These are phyloP conservation scores for Lacerta agilis DNA, from an alignment of 2,797 vertebrate genomes.

Conservation along the genomic window DNA sequence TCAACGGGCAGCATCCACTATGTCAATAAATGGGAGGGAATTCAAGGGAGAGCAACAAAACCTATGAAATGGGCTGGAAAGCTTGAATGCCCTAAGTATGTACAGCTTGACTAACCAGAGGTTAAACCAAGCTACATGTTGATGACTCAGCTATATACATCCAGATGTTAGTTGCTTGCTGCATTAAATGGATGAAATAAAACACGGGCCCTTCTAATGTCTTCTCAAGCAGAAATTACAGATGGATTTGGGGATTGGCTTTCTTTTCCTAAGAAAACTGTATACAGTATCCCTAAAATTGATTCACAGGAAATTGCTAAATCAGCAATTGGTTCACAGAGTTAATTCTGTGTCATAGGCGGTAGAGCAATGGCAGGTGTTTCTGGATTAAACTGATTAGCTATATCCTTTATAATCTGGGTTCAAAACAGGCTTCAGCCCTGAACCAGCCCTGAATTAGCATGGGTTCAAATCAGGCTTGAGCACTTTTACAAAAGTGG, in stretches of 20 bases:
- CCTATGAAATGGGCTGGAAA: conserved; percentile 60
- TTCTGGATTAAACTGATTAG: too few species aligned
- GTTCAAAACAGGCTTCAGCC: too few species aligned
- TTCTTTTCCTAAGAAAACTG: not conserved
- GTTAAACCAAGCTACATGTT: not conserved
- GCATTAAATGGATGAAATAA: not conserved
- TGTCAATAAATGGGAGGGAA: conserved; percentile 63
- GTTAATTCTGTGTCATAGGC: not conserved
- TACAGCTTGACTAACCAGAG: conserved; percentile 32
- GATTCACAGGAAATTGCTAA: not conserved
- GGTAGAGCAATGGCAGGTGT: too few species aligned
- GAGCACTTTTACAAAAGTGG: too few species aligned
- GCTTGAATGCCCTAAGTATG: not conserved
- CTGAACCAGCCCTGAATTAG: too few species aligned
- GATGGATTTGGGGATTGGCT: not conserved
- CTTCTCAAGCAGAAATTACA: not conserved
- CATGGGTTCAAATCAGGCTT: too few species aligned
- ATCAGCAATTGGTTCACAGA: not conserved
- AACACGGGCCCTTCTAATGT: not conserved
- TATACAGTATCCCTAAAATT: not conserved
- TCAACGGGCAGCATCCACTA: not conserved
- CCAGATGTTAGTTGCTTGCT: not conserved
- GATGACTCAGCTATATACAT: not conserved
- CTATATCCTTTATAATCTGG: too few species aligned
- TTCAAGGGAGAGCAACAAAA: not conserved